Evolutionary conservation across 2,888 invertebrate genomes (phyloP).

Genomic region (Scaptomyza flava): DNA sequence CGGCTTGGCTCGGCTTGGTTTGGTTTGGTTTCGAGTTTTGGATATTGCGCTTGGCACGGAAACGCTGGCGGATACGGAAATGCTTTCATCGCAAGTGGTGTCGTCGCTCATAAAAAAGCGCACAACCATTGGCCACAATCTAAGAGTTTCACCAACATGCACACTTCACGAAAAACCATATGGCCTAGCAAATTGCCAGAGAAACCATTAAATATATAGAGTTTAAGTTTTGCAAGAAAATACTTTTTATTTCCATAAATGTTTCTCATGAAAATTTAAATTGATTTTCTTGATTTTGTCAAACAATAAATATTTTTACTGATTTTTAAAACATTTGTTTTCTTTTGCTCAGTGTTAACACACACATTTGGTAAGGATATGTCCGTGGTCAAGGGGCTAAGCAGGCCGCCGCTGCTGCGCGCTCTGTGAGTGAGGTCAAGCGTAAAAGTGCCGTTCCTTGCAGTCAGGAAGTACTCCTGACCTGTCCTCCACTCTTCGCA

Average conservation of each 20-base stretch:
- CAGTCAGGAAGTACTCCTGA: conserved; percentile 61
- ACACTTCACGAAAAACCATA: conserved; percentile 1
- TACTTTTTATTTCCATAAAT: too few relatives aligned
- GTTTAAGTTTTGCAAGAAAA: not conserved
- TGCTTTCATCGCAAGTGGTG: conserved; percentile 81
- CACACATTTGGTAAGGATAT: conserved; percentile 19
- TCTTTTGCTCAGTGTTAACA: conserved; percentile 2
- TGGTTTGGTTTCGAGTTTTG: conserved; percentile 12
- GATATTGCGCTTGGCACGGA: conserved; percentile 32
- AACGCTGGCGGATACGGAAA: conserved; percentile 73
- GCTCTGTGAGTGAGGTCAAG: conserved; percentile 72
- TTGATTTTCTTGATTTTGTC: not conserved
- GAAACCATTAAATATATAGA: not conserved
- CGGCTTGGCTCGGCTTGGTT: conserved; percentile 13
- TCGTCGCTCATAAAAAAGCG: conserved; percentile 72
- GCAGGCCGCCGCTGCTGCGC: conserved; percentile 51
- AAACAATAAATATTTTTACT: not conserved
- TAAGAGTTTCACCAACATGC: conserved; percentile 26
- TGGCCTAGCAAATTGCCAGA: not conserved
- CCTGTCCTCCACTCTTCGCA: conserved; percentile 16
- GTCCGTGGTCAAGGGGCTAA: conserved; percentile 71
- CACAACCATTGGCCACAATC: conserved; percentile 40
- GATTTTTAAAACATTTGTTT: not conserved
- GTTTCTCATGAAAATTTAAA: not conserved
- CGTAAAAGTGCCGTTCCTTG: conserved; percentile 72